Base-by-base conservation (phyloP, 2,113 vertebrate species). In the Pollimyrus isidori region DNA sequence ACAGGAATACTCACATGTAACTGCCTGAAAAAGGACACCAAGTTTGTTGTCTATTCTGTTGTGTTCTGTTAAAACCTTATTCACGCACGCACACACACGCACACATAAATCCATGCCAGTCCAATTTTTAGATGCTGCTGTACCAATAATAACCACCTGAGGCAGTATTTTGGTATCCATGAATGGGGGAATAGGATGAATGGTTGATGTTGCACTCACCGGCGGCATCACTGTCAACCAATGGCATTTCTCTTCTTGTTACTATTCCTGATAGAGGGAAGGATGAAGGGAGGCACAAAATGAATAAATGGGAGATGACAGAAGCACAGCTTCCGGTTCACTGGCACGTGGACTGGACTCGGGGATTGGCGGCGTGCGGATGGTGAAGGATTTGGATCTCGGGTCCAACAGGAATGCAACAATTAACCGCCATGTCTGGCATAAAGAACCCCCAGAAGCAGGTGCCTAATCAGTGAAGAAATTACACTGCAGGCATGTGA, bases 171-270 rank as follows among this genome's bases (percentile, higher is more conserved):
- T 56, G 53, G 5, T 56, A 56, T 56, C 19, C 2, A 56, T 56
- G 53, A 56, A 23, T 7, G 53, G 19, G 53, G 21, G 53, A 56
- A 56, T 56, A 19, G 53, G 5, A 21, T 56, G 53, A 21, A 56
- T 56, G 73, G 42, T 30, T 7, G 69, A 2, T 80, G 26, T 7
- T 42, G 35, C 73, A 80, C 95, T 95, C 92, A 96, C 95, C 94
- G 88, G 90, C 89, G 87, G 65, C 53, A 89, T 90, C 90, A 89
- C 91, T 93, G 94, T 90, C 39, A 95, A 89, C 39, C 87, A 65
- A 65, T 35, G 35, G 87, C 56, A n/a, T 46, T 19, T 58, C 9
- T 87, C 90, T 88, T 93, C 95, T 96, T 93, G 92, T 92, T 90
- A 92, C 89, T 94, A 93, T 92, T 93, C 92, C 90, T 82, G 91